Percentiles rank a stretch among this genome's conserved stretches.
These are phyloP conservation scores for Octonoba sinensis DNA, from an alignment of 2,888 invertebrate genomes.

Conservation along the genomic window DNA sequence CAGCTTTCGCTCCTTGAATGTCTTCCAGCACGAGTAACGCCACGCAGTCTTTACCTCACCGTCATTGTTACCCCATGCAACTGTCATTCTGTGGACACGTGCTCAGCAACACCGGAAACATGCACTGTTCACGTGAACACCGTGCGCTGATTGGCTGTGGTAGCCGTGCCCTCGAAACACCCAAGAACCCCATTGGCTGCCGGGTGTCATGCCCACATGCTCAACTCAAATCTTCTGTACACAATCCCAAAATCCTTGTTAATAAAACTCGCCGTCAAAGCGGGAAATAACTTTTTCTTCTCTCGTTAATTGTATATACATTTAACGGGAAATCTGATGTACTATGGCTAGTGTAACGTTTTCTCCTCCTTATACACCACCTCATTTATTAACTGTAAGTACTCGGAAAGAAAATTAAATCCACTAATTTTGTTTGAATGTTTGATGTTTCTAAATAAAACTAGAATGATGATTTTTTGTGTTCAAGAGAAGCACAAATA, in stretches of 20 bases:
- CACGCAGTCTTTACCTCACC: conserved; percentile 54
- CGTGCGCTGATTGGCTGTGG: conserved; percentile 19
- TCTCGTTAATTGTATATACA: conserved; percentile 22
- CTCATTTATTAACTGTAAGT: conserved; percentile 62
- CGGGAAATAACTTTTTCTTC: conserved; percentile 54
- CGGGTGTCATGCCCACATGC: conserved; percentile 48
- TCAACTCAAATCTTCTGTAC: conserved; percentile 51
- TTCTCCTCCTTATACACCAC: conserved; percentile 60
- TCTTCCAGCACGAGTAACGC: conserved; percentile 38
- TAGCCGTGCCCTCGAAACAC: conserved; percentile 62
- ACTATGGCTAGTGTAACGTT: conserved; percentile 54
- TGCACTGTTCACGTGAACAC: conserved; percentile 57
- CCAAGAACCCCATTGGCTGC: conserved; percentile 33
- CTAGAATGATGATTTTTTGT: neutral
- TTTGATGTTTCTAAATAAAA: conserved; percentile 28
- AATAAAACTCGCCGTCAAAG: conserved; percentile 58
- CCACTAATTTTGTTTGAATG: conserved; percentile 10
- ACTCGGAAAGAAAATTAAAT: conserved; percentile 47
- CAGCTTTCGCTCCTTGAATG: neutral
- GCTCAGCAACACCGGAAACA: conserved; percentile 38
- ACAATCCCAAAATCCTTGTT: conserved; percentile 30
- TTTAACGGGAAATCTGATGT: conserved; percentile 30
- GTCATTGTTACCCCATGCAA: conserved; percentile 50
- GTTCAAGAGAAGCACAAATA: conserved; percentile 2
- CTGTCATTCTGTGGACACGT: conserved; percentile 60